Evolutionary conservation across 2,113 vertebrate genomes (phyloP), one percentile per base, ranked within the genome.

Genomic region (Lipophrys pholis): DNA sequence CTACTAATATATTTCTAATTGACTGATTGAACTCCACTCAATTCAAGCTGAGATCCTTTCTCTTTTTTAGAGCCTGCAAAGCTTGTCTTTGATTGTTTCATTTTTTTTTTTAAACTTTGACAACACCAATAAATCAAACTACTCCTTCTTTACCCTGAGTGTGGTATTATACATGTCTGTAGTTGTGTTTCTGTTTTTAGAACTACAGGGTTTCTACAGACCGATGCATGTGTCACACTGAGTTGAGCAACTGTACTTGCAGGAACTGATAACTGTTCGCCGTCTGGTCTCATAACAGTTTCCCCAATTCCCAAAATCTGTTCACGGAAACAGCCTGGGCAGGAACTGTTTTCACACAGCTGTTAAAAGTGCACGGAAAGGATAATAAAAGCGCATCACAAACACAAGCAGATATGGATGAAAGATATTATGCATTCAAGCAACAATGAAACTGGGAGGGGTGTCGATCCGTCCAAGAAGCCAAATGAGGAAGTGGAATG

Each of bases 271-370:
- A 69, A 68, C 74, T 76, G 56, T 70, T 71, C 52, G 21, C 53
- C 11, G 39, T 82, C 81, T 82, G 76, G 38, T 83, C 41, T 80
- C 41, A 5, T 36, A 50, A 42, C 11, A 74, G 69, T 67, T 84
- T 85, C 85, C 85, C 14, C 61, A 73, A 51, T 53, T 76, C 57
- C 67, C 45, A 45, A 50, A 51, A 75, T 69, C 66, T 86, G 49
- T 11, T 63, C 65, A 65, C 11, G 0, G 60, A 2, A 12, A 35
- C 42, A 46, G 45, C 42, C 63, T 57, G 50, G 6, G 11, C 12
- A 6, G 12, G 48, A 60, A 15, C 38, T 14, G 41, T 61, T 82
- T 80, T 71, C 5, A 57, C 30, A 69, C 43, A 36, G n/a, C 66
- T 43, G 39, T 48, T 48, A 53, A 71, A 64, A 41, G 35, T 38